phyloP scores from a whole-genome alignment of 2,797 vertebrate species.

The Macropodus opercularis region DNA sequence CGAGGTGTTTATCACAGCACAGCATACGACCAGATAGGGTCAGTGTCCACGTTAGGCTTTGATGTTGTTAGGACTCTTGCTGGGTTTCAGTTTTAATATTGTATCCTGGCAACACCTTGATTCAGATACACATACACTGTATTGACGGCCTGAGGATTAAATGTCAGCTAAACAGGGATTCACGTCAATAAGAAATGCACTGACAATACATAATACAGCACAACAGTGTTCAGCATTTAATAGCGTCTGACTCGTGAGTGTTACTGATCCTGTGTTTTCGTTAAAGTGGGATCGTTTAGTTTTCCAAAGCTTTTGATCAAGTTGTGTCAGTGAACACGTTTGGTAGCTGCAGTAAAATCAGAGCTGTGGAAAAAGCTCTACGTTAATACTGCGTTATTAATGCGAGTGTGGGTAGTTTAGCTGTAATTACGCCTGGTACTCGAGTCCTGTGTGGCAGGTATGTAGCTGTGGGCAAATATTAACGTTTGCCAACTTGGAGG shows the following conservation, averaged over 20 bases:
- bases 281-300: not conserved
- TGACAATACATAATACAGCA: not conserved
- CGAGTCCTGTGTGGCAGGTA: conserved; percentile 27
- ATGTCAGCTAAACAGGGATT: conserved; percentile 12
- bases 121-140: conserved; percentile 32
- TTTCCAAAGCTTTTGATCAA: conserved; percentile 13
- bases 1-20: conserved; percentile 29
- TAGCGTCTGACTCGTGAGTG: not conserved
- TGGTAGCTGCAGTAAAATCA: conserved; percentile 3
- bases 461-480: conserved; percentile 50
- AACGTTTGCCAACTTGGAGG: conserved; percentile 19
- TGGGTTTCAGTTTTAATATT: conserved; percentile 34
- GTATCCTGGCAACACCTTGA: conserved; percentile 37
- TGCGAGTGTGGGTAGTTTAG: conserved; percentile 13
- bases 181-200: conserved; percentile 6
- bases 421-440: conserved; percentile 21
- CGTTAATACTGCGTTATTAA: too few species aligned
- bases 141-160: conserved; percentile 17
- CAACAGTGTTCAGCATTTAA: not conserved
- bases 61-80: conserved; percentile 25
- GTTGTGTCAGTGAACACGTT: conserved; percentile 1
- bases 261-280: too few species aligned
- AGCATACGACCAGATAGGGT: conserved; percentile 11
- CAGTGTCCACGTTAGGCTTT: conserved; percentile 27
- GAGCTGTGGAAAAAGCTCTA: too few species aligned